Evolutionary conservation across 2,113 vertebrate genomes (phyloP).

Genomic region (Vulpes ferrilata): DNA sequence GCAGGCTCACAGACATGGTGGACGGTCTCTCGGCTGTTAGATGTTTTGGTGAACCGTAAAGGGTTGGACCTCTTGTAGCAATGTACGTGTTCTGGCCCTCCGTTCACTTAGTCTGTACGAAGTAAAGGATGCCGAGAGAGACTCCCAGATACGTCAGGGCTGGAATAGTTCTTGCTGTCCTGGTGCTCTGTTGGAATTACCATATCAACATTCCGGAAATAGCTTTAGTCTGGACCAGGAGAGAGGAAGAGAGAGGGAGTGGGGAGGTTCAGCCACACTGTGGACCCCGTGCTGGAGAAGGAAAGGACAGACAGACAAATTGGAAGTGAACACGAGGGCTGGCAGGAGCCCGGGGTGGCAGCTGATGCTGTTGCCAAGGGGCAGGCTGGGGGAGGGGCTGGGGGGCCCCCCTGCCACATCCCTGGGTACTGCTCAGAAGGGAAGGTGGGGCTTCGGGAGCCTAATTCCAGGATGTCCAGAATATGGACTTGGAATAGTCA

Average conservation of each 20-base stretch:
- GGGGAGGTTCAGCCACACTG: not conserved
- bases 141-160: not conserved
- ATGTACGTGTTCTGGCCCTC: not conserved
- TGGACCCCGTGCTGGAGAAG: not conserved
- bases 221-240: not conserved
- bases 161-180: not conserved
- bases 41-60: not conserved
- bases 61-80: not conserved
- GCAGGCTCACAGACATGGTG: not conserved
- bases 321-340: not conserved
- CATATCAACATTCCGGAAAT: not conserved
- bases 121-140: not conserved
- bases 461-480: not conserved
- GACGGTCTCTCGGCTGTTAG: not conserved
- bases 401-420: not conserved
- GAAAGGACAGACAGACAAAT: not conserved
- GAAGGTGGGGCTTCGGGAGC: not conserved
- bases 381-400: not conserved
- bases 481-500: too few species aligned
- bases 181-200: not conserved
- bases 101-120: not conserved
- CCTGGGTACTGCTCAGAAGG: not conserved
- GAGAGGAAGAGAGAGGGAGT: slow-evolving; percentile 14
- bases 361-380: not conserved
- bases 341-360: not conserved